Evolutionary conservation across 2,797 vertebrate species (phyloP).

Genomic region (Rhinogobio ventralis): DNA sequence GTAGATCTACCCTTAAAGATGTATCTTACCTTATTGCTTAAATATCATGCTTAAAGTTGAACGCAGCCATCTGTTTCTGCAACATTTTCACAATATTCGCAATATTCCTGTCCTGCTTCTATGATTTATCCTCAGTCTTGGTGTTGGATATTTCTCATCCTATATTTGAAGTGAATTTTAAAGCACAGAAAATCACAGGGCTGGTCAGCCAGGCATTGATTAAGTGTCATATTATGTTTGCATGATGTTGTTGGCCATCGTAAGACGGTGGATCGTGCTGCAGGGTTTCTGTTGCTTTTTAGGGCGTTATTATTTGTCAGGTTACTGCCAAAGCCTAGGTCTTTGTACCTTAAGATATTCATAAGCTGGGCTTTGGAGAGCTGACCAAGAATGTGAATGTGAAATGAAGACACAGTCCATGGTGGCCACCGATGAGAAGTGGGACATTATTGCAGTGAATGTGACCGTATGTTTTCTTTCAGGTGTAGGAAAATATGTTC

Average conservation of each 20-base stretch:
- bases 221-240: slow-evolving; percentile 9
- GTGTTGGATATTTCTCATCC: not conserved
- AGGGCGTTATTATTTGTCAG: slow-evolving; percentile 15
- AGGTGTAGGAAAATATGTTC: not conserved
- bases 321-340: slow-evolving; percentile 29
- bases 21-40: not conserved
- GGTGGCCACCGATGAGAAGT: slow-evolving; percentile 34
- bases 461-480: slow-evolving; percentile 3
- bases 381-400: slow-evolving; percentile 29
- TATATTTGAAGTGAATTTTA: not conserved
- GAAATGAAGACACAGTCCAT: slow-evolving; percentile 48
- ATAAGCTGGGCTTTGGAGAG: slow-evolving; percentile 53
- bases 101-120: not conserved
- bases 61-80: not conserved
- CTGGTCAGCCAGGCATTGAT: slow-evolving; percentile 19
- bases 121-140: not conserved
- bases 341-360: slow-evolving; percentile 47
- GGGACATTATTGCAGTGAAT: slow-evolving; percentile 10
- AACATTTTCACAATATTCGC: not conserved
- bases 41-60: not conserved
- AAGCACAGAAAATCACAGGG: not conserved
- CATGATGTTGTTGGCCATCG: not conserved
- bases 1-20: not conserved
- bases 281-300: slow-evolving; percentile 11
- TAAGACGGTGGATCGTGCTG: not conserved